phyloP scores from a whole-genome alignment of 2,797 vertebrate species.

The Artibeus lituratus region DNA sequence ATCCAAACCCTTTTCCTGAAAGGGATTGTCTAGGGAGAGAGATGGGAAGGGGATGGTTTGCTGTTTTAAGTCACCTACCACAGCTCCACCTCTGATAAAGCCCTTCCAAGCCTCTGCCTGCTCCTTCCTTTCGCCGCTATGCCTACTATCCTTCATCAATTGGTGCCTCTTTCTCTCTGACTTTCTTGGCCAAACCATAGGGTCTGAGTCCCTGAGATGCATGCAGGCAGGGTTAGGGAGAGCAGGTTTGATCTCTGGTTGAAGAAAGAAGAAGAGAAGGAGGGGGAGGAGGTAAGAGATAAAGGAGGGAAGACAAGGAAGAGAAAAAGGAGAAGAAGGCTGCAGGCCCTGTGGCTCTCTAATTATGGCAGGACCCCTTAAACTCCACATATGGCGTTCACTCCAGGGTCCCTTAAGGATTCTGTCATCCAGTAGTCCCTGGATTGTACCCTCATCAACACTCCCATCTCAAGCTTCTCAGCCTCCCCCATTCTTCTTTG shows the following conservation, averaged over 20 bases:
- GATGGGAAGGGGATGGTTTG: neutral
- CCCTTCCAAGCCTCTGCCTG: neutral
- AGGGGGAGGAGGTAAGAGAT: neutral
- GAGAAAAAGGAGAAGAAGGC: neutral
- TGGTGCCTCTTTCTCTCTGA: neutral
- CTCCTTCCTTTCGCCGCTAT: neutral
- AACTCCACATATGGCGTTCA: neutral
- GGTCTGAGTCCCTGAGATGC: neutral
- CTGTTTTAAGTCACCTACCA: neutral
- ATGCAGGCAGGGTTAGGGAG: neutral
- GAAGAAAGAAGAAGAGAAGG: neutral
- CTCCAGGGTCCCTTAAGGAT: too few relatives aligned
- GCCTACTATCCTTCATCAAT: neutral
- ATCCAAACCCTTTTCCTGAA: neutral
- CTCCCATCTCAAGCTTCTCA: neutral
- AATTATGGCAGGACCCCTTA: neutral
- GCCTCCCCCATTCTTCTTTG: neutral
- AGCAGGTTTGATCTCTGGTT: neutral
- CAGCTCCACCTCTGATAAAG: neutral
- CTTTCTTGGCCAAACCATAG: neutral
- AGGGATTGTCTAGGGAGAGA: neutral
- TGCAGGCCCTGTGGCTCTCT: neutral
- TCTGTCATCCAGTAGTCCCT: neutral
- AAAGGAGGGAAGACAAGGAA: neutral
- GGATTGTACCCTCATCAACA: neutral